These are phyloP conservation scores for Paramuricea clavata DNA, from an alignment of 92 coral and sea anemone genomes.

Conservation along the genomic window DNA sequence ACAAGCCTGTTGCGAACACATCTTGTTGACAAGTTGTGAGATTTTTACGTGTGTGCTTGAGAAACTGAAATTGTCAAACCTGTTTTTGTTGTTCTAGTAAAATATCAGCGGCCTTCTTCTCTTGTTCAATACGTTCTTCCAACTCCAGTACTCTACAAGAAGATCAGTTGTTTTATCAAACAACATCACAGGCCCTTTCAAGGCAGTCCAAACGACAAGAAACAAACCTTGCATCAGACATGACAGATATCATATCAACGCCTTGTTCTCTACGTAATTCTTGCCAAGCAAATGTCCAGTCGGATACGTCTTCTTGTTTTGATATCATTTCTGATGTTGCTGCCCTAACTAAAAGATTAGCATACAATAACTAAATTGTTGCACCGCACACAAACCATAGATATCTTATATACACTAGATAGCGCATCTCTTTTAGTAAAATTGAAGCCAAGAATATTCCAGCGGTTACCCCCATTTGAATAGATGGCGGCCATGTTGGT, in stretches of 20 bases:
- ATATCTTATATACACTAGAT: too few relatives aligned
- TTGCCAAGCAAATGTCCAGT: slow-evolving; percentile 97
- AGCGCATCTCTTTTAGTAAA: too few relatives aligned
- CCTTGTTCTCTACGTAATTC: slow-evolving; percentile 93
- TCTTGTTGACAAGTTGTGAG: too few relatives aligned
- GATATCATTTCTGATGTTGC: slow-evolving; percentile 37
- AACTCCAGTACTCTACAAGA: slow-evolving; percentile 82
- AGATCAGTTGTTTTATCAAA: background rate
- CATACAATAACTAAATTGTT: background rate
- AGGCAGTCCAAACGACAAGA: too few relatives aligned
- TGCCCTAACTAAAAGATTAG: slow-evolving; percentile 20
- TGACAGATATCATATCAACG: slow-evolving; percentile 64
- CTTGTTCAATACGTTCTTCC: slow-evolving; percentile 88
- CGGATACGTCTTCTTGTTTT: slow-evolving; percentile 82
- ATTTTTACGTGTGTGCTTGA: too few relatives aligned
- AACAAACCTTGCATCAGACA: slow-evolving; percentile 86
- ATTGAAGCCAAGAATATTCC: too few relatives aligned
- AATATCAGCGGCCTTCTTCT: slow-evolving; percentile 86
- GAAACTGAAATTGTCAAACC: slow-evolving; percentile 29
- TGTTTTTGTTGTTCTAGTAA: slow-evolving; percentile 83
- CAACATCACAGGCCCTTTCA: too few relatives aligned
- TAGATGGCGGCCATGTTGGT: too few relatives aligned
- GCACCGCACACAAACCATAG: too few relatives aligned
- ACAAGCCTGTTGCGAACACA: too few relatives aligned
- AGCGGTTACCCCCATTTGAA: too few relatives aligned